Conservation (phyloP, 1,140 invertebrate genomes). For the Paramacrobiotus metropolitanus region DNA sequence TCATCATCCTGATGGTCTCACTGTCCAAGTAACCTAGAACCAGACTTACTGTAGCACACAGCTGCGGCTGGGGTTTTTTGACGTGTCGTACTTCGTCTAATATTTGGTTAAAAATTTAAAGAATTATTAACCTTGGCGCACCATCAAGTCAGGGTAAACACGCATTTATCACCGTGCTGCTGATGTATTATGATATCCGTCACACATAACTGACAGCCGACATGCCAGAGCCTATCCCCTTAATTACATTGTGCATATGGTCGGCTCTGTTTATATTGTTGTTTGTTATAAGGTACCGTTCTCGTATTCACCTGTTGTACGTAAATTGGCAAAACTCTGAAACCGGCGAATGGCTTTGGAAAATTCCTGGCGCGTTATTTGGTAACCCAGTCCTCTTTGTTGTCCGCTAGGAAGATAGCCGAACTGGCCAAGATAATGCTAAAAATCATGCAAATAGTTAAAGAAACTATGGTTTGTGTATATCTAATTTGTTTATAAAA, state of each 20-base stretch:
- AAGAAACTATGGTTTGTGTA: not conserved
- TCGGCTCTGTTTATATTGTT: too few relatives aligned
- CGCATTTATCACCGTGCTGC: too few relatives aligned
- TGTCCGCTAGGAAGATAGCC: not conserved
- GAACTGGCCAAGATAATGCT: slow-evolving; percentile 4
- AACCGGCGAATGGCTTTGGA: not conserved
- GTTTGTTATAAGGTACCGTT: too few relatives aligned
- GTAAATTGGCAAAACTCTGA: slow-evolving; percentile 1
- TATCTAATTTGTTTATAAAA: not conserved
- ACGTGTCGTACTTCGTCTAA: too few relatives aligned
- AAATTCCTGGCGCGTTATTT: not conserved
- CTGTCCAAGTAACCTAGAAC: not conserved
- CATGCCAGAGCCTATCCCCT: too few relatives aligned
- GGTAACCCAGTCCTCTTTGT: not conserved
- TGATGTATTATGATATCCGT: not conserved
- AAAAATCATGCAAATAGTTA: not conserved
- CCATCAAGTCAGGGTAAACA: too few relatives aligned
- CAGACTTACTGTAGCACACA: too few relatives aligned
- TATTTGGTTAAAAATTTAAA: not conserved
- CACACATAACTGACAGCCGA: not conserved
- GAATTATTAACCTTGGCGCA: slow-evolving; percentile 4
- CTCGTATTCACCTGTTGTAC: not conserved
- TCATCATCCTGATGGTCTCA: slow-evolving; percentile 5
- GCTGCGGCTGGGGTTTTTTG: too few relatives aligned
- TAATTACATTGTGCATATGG: too few relatives aligned